Base-by-base conservation (phyloP, 2,113 vertebrate species). In the Ophthalmolycus amberensis region DNA sequence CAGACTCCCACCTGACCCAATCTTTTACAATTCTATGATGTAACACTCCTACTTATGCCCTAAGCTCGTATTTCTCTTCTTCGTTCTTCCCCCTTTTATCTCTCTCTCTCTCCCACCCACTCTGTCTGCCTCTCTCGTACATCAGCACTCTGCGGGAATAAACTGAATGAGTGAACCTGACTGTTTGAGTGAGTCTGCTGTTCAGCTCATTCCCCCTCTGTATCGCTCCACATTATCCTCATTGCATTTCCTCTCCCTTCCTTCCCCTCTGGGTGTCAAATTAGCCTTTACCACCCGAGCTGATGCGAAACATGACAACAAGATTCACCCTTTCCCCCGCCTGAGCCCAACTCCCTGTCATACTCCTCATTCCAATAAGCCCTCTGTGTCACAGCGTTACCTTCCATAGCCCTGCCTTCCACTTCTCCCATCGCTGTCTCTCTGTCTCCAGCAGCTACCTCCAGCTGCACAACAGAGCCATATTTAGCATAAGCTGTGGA, bases 31-130 rank as follows among this genome's bases (percentile, higher is more conserved):
- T 80, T 80, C 50, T 37, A 42, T 84, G 86, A 86, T 82, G 70
- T 78, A 86, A 90, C 86, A 79, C 86, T 83, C 88, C 82, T 75
- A 83, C 85, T 85, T 77, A 68, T 77, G 80, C 85, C 83, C 82
- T 1, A 14, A 82, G 80, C 85, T 78, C 38, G 3, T 34, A 80
- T 86, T 72, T 75, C 65, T 83, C 82, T 67, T 25, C 34, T 71
- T 69, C 75, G 84, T 64, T 22, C 48, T 22, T 69, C 29, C 48
- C 56, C 68, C 22, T 59, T 70, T 82, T 54, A 58, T 64, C 18
- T 50, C 11, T 78, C 54, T 75, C 67, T 84, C 34, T 40, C 44
- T 88, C 76, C 83, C 77, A 74, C 79, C 80, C 74, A 76, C 79
- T 88, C 76, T 72, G 77, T 82, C 80, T 82, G 81, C 73, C 44